phyloP scores from a whole-genome alignment of 1,140 invertebrate genomes.

The Drosophila pandora region DNA sequence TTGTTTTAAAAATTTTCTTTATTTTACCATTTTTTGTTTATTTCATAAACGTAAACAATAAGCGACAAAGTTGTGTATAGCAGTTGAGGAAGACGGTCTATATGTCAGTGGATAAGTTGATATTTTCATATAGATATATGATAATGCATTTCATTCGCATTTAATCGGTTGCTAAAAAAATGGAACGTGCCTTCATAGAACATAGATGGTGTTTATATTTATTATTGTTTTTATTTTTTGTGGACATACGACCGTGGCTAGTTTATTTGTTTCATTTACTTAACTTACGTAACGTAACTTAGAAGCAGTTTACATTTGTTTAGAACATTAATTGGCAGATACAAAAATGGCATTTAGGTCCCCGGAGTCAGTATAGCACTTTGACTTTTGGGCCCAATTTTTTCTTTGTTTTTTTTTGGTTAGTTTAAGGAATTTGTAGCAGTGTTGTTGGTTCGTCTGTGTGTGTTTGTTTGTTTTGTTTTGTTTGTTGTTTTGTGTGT shows the following conservation, averaged over 20 bases:
- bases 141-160: slow-evolving; percentile 50
- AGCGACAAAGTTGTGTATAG: slow-evolving; percentile 32
- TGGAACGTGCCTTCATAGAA: slow-evolving; percentile 27
- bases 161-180: slow-evolving; percentile 33
- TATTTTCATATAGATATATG: neutral
- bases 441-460: slow-evolving; percentile 71
- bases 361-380: slow-evolving; percentile 36
- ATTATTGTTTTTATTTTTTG: slow-evolving; percentile 21
- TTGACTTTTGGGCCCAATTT: slow-evolving; percentile 17
- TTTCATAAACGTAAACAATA: slow-evolving; percentile 61
- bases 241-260: slow-evolving; percentile 61
- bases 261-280: slow-evolving; percentile 78
- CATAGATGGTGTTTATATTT: slow-evolving; percentile 36
- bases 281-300: slow-evolving; percentile 75
- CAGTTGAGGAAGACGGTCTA: slow-evolving; percentile 2
- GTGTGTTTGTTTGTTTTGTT: slow-evolving; percentile 30
- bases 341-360: slow-evolving; percentile 71
- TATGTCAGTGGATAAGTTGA: slow-evolving; percentile 6
- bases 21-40: slow-evolving; percentile 57
- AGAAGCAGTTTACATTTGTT: slow-evolving; percentile 76
- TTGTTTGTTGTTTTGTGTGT: slow-evolving; percentile 34
- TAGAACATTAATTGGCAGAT: slow-evolving; percentile 78
- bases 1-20: slow-evolving; percentile 52
- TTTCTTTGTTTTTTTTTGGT: slow-evolving; percentile 52
- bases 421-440: slow-evolving; percentile 82